These are phyloP conservation scores for Arctia plantaginis DNA, from an alignment of 2,888 invertebrate species.

Conservation along the genomic window DNA sequence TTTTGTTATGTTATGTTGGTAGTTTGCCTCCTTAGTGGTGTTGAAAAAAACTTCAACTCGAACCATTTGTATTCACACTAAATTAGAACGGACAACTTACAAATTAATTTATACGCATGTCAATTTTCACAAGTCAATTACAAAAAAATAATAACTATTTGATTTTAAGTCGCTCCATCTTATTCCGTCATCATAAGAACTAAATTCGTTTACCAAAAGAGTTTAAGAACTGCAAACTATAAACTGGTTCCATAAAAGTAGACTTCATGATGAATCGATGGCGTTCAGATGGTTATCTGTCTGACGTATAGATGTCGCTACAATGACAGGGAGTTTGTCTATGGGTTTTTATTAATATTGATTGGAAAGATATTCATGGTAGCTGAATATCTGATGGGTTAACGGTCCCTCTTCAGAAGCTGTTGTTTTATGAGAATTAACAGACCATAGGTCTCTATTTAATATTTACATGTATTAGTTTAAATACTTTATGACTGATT, in stretches of 20 bases:
- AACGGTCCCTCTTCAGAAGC: slow-evolving; percentile 19
- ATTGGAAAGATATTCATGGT: slow-evolving; percentile 45
- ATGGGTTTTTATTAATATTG: slow-evolving; percentile 29
- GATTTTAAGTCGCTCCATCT: neutral
- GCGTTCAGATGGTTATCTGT: slow-evolving; percentile 58
- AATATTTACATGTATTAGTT: neutral
- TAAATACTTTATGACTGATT: too few relatives aligned
- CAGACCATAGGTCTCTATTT: neutral
- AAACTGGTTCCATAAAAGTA: slow-evolving; percentile 38
- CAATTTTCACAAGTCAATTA: slow-evolving; percentile 24
- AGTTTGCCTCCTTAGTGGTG: neutral
- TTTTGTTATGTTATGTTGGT: neutral
- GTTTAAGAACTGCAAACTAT: slow-evolving; percentile 8
- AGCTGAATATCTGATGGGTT: slow-evolving; percentile 30
- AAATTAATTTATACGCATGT: slow-evolving; percentile 34
- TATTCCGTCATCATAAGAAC: neutral
- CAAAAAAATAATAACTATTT: neutral
- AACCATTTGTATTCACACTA: slow-evolving; percentile 4
- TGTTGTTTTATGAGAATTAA: neutral
- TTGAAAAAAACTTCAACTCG: neutral
- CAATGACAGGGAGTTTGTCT: slow-evolving; percentile 40
- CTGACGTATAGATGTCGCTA: slow-evolving; percentile 60
- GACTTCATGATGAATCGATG: slow-evolving; percentile 50
- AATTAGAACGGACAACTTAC: slow-evolving; percentile 19
- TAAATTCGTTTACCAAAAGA: slow-evolving; percentile 7